Percentiles rank a stretch among this genome's conserved stretches.
phyloP scores from a whole-genome alignment of 2,797 vertebrate genomes.

The Tiaroga cobitis region DNA sequence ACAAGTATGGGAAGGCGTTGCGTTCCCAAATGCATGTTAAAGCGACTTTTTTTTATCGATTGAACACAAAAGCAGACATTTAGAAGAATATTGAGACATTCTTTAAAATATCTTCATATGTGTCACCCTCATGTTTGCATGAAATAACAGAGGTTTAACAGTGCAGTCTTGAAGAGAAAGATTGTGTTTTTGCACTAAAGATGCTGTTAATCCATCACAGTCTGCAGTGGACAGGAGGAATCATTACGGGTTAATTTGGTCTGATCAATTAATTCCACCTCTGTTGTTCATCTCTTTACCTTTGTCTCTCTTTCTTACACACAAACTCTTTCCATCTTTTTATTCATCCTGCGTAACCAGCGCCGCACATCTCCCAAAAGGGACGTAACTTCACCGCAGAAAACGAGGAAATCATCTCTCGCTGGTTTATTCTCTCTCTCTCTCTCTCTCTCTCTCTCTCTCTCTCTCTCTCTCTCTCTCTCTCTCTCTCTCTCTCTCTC shows the following conservation, averaged over 20 bases:
- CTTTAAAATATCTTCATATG: neutral
- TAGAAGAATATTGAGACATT: too few relatives aligned
- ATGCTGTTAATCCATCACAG: slow-evolving; percentile 61
- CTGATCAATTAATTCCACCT: slow-evolving; percentile 65
- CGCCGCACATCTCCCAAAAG: slow-evolving; percentile 62
- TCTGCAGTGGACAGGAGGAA: slow-evolving; percentile 52
- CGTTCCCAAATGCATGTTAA: neutral
- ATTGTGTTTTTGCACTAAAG: slow-evolving; percentile 55
- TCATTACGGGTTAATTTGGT: slow-evolving; percentile 55
- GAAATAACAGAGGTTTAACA: neutral
- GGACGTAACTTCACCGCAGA: slow-evolving; percentile 60
- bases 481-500: neutral
- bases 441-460: neutral
- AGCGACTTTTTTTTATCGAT: neutral
- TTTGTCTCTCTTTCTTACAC: slow-evolving; percentile 26
- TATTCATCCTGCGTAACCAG: slow-evolving; percentile 63
- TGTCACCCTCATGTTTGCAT: neutral
- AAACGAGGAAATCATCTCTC: slow-evolving; percentile 51
- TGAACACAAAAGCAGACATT: neutral
- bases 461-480: slow-evolving; percentile 1
- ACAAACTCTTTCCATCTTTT: slow-evolving; percentile 56
- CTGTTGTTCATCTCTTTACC: slow-evolving; percentile 45
- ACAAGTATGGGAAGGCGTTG: too few relatives aligned
- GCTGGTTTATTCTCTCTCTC: slow-evolving; percentile 52
- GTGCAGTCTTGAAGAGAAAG: neutral